These are phyloP conservation scores for Siphlonurus alternatus DNA, from an alignment of 2,888 invertebrate species.

Conservation along the genomic window DNA sequence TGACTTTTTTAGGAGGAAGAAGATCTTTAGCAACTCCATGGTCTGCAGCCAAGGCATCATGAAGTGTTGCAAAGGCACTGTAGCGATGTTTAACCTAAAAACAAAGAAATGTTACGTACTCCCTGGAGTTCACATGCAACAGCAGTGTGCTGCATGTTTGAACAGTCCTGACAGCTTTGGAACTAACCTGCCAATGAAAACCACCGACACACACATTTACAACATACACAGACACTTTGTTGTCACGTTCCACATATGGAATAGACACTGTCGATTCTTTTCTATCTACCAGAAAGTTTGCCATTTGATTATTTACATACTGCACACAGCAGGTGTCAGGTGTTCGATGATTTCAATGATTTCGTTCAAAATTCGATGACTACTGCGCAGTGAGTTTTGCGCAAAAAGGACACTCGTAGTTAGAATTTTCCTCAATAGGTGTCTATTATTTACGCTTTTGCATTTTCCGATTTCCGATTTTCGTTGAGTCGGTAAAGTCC, in stretches of 20 bases:
- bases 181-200: neutral
- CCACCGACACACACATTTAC: neutral
- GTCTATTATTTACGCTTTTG: too few species aligned
- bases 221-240: neutral
- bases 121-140: too few species aligned
- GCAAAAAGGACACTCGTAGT: too few species aligned
- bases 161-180: neutral
- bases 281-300: neutral
- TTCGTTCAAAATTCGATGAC: too few species aligned
- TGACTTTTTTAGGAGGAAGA: constrained; percentile 83
- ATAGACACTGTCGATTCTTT: neutral
- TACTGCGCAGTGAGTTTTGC: too few species aligned
- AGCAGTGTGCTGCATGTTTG: neutral
- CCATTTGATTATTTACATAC: neutral
- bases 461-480: too few species aligned
- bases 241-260: neutral
- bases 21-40: constrained; percentile 70
- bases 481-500: too few species aligned
- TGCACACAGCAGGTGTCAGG: too few species aligned
- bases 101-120: neutral
- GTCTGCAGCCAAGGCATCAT: constrained; percentile 63
- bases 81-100: constrained; percentile 44
- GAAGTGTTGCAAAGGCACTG: constrained; percentile 76
- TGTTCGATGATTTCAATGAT: too few species aligned
- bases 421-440: too few species aligned